A percentile compares a stretch with the other conserved stretches of the same genome.
These are phyloP conservation scores for Epizoanthus fatuus DNA, from an alignment of 92 coral and sea anemone species.

Conservation along the genomic window DNA sequence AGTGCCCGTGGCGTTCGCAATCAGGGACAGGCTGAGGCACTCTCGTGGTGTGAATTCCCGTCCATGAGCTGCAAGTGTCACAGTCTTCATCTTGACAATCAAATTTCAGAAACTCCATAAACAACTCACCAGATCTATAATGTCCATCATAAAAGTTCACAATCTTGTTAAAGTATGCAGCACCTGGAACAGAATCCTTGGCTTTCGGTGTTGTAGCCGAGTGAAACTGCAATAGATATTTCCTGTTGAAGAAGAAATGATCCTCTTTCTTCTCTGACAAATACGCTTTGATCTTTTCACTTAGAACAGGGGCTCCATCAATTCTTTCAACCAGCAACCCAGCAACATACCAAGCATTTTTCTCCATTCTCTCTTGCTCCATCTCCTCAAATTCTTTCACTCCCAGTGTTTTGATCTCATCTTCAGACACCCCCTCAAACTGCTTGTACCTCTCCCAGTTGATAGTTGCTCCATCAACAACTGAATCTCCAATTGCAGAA, in stretches of 20 bases:
- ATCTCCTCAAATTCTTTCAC: slow-evolving; percentile 50
- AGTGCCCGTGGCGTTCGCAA: slow-evolving; percentile 27
- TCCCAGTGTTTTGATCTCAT: slow-evolving; percentile 28
- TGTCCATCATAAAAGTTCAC: slow-evolving; percentile 34
- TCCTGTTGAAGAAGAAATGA: slow-evolving; percentile 43
- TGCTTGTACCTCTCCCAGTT: slow-evolving; percentile 10
- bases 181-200: slow-evolving; percentile 41
- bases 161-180: slow-evolving; percentile 50
- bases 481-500: too few relatives aligned
- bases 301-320: slow-evolving; percentile 49
- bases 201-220: slow-evolving; percentile 37
- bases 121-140: slow-evolving; percentile 41
- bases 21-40: slow-evolving; percentile 55
- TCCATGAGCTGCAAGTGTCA: slow-evolving; percentile 47
- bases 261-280: slow-evolving; percentile 43
- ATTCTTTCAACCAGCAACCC: slow-evolving; percentile 46
- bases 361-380: slow-evolving; percentile 51
- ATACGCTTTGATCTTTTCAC: slow-evolving; percentile 46
- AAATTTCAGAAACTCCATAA: slow-evolving; percentile 41
- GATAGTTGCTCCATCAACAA: too few relatives aligned
- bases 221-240: slow-evolving; percentile 37
- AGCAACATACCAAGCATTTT: slow-evolving; percentile 59
- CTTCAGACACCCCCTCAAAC: slow-evolving; percentile 39
- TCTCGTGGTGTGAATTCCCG: slow-evolving; percentile 36
- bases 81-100: slow-evolving; percentile 37